Evolutionary conservation across 2,888 invertebrate species (phyloP).

Genomic region (Actias luna): DNA sequence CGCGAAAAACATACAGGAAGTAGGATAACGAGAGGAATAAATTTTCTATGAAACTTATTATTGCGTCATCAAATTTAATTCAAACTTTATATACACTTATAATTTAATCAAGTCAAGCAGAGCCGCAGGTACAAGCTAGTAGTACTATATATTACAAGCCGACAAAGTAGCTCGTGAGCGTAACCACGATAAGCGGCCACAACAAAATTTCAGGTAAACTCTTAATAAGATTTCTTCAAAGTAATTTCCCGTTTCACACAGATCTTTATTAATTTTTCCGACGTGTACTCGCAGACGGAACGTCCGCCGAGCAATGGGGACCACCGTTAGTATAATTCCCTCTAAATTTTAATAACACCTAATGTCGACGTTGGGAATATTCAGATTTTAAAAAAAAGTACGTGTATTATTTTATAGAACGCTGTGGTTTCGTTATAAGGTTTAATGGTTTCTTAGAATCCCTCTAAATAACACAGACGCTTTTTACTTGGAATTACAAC

Average conservation of each 20-base stretch:
- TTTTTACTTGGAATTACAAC: too few species aligned
- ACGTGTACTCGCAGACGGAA: slow-evolving; percentile 2
- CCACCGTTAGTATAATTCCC: neutral
- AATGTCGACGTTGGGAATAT: neutral
- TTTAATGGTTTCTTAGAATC: neutral
- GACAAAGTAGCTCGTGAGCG: neutral
- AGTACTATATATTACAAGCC: neutral
- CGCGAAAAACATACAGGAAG: too few species aligned
- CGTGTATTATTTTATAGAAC: neutral
- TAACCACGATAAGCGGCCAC: neutral
- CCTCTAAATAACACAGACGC: too few species aligned
- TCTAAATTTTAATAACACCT: neutral
- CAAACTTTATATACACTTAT: too few species aligned
- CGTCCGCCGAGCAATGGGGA: neutral
- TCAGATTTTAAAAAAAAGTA: neutral
- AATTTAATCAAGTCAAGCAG: too few species aligned
- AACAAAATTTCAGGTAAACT: slow-evolving; percentile 6
- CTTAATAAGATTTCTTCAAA: slow-evolving; percentile 1
- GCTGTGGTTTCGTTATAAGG: neutral
- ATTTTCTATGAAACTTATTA: too few species aligned
- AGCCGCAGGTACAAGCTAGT: too few species aligned
- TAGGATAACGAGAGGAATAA: too few species aligned
- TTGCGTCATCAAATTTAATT: too few species aligned
- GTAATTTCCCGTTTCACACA: slow-evolving; percentile 1
- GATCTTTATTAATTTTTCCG: slow-evolving; percentile 10